These are phyloP conservation scores for Scytalopus superciliaris DNA, from an alignment of 2,113 vertebrate genomes.

Conservation along the genomic window DNA sequence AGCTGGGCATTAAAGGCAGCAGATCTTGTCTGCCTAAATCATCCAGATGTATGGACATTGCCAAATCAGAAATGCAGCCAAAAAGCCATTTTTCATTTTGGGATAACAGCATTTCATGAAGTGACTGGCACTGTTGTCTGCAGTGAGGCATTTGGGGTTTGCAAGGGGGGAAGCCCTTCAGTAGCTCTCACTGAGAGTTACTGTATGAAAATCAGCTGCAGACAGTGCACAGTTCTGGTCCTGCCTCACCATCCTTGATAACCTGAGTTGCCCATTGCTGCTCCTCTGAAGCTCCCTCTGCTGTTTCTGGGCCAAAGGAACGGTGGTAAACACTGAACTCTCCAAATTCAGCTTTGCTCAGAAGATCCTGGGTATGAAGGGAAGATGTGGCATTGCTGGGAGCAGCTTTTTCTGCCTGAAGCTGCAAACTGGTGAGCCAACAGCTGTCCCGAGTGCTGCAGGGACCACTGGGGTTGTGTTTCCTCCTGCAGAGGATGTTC, in stretches of 20 bases:
- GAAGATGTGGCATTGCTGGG: neutral
- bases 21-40: neutral
- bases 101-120: neutral
- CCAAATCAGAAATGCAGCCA: neutral
- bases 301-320: neutral
- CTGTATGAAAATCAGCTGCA: neutral
- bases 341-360: neutral
- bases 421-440: neutral
- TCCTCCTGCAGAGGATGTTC: neutral
- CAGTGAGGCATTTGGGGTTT: neutral
- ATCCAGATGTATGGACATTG: neutral
- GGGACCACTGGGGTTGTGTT: neutral
- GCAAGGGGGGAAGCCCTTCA: neutral
- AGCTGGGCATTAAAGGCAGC: neutral
- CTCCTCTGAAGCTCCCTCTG: neutral
- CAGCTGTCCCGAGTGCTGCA: neutral
- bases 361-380: neutral
- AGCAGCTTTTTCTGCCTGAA: neutral
- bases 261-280: fast-evolving
- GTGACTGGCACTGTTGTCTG: neutral
- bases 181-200: neutral
- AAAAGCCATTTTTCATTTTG: neutral
- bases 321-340: neutral
- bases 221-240: neutral
- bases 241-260: fast-evolving